These are phyloP conservation scores for Thymallus thymallus DNA, from an alignment of 2,113 vertebrate genomes.

Conservation along the genomic window DNA sequence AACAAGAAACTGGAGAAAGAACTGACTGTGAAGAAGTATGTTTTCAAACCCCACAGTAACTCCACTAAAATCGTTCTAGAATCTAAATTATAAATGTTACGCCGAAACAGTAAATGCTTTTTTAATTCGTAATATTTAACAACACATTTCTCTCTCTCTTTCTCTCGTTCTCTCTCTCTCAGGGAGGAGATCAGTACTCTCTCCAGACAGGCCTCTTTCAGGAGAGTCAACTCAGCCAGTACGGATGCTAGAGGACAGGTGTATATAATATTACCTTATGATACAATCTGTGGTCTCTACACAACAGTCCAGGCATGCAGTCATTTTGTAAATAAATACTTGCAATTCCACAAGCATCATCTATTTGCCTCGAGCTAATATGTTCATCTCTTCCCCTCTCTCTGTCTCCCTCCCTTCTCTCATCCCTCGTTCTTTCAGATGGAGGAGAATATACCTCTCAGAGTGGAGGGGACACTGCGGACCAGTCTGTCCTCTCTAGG, in stretches of 20 bases:
- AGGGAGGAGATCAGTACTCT: slow-evolving; percentile 87
- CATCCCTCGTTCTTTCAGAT: slow-evolving; percentile 70
- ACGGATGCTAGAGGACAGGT: slow-evolving; percentile 79
- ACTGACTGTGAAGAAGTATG: slow-evolving; percentile 85
- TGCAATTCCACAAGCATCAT: no score
- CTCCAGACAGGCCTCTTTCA: slow-evolving; percentile 85
- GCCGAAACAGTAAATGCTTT: background rate
- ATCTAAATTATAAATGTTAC: no score
- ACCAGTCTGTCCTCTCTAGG: slow-evolving; percentile 86
- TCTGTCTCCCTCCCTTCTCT: background rate
- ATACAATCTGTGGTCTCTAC: background rate
- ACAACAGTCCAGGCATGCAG: background rate
- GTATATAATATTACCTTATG: slow-evolving; percentile 49
- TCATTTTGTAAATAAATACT: background rate
- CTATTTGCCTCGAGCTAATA: no score
- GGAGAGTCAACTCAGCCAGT: slow-evolving; percentile 81
- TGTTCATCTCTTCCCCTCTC: no score
- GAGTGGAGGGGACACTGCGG: slow-evolving; percentile 79
- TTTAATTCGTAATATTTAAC: background rate
- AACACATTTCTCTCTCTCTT: background rate
- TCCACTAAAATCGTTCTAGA: no score
- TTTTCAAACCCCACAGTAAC: background rate
- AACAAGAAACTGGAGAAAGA: slow-evolving; percentile 81
- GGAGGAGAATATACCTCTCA: slow-evolving; percentile 78
- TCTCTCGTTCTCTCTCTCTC: slow-evolving; percentile 15